Percentiles rank a stretch among this genome's conserved stretches.
Evolutionary conservation across 2,113 vertebrate species (phyloP).

Genomic region (Nipponia nippon): DNA sequence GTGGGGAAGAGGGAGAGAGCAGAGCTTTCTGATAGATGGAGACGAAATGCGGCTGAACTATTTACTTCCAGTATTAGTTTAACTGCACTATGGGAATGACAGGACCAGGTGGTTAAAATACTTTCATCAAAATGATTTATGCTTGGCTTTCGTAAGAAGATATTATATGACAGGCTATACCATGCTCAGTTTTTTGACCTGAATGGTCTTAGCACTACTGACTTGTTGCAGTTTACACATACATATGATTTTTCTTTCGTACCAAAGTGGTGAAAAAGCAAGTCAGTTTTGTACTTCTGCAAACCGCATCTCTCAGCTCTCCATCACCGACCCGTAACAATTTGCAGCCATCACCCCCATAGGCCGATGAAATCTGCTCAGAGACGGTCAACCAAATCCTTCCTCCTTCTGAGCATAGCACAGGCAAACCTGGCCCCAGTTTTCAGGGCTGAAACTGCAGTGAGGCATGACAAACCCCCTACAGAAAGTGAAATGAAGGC

Average conservation of each 20-base stretch:
- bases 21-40: not conserved
- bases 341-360: not conserved
- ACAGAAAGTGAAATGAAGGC: not conserved
- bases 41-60: not conserved
- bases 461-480: not conserved
- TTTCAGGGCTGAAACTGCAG: not conserved
- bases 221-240: not conserved
- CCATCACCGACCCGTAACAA: not conserved
- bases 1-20: not conserved
- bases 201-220: rapidly evolving
- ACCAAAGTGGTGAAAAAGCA: not conserved
- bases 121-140: not conserved
- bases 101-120: not conserved
- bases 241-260: not conserved
- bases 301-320: not conserved
- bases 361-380: not conserved
- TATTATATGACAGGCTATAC: not conserved
- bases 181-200: not conserved
- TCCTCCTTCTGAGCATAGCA: not conserved
- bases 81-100: not conserved
- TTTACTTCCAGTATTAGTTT: not conserved
- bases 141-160: not conserved
- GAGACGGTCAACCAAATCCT: not conserved
- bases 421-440: not conserved
- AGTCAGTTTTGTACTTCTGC: not conserved